phyloP scores from a whole-genome alignment of 2,113 vertebrate genomes.

The Ptilorrhoa leucosticta region DNA sequence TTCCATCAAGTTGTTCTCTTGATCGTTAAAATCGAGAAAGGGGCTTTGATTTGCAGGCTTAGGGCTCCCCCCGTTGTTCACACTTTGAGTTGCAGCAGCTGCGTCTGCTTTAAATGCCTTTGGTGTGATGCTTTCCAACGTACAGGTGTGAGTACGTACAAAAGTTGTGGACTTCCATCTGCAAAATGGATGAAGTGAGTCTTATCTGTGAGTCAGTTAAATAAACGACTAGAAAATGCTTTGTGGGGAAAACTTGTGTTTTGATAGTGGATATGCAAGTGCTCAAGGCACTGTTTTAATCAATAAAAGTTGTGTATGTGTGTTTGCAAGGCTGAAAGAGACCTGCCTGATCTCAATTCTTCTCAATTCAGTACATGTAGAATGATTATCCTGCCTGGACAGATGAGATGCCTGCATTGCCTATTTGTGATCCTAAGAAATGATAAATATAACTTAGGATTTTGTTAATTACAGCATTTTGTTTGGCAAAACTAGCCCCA shows the following conservation, averaged over 20 bases:
- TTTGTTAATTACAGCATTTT: neutral
- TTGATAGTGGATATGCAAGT: neutral
- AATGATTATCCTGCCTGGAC: neutral
- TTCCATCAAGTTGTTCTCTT: neutral
- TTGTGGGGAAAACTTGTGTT: neutral
- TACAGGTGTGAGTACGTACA: too few species aligned
- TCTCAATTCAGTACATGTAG: neutral
- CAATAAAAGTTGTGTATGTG: accelerated
- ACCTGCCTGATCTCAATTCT: neutral
- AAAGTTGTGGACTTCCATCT: accelerated
- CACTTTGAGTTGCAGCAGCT: neutral
- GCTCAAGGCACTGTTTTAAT: neutral
- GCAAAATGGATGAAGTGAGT: neutral
- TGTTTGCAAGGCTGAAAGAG: neutral
- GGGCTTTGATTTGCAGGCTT: neutral
- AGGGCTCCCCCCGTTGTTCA: neutral
- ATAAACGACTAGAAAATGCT: neutral
- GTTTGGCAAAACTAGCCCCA: neutral
- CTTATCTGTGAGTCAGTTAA: neutral
- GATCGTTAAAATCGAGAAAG: accelerated
- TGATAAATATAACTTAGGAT: accelerated
- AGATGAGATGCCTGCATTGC: neutral
- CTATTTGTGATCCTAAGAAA: neutral
- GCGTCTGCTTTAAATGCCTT: neutral
- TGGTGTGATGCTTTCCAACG: neutral